Conservation (phyloP, 2,888 invertebrate genomes). For the Stenchaetothrips biformis region DNA sequence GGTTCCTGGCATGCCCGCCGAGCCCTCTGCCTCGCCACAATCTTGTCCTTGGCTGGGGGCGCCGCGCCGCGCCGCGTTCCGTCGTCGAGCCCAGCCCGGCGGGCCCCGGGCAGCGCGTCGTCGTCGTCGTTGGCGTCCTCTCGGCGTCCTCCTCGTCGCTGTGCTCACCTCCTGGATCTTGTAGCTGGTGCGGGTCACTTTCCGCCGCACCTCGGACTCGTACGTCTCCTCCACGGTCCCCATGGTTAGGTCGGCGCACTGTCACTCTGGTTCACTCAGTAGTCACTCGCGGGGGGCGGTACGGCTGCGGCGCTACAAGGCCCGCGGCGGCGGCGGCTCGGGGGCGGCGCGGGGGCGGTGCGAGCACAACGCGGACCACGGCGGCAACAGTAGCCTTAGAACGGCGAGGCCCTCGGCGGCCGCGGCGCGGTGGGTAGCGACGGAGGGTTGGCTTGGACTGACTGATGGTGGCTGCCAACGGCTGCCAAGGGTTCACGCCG, state of each 20-base stretch:
- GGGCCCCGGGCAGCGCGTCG: not conserved
- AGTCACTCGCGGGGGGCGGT: not conserved
- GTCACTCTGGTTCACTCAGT: not conserved
- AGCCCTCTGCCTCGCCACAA: not conserved
- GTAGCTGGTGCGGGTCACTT: slow-evolving; percentile 62
- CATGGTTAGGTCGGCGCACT: slow-evolving; percentile 35
- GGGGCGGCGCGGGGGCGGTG: not conserved
- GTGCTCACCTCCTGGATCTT: slow-evolving; percentile 63
- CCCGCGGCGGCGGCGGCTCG: not conserved
- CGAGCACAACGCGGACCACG: not conserved
- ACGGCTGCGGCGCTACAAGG: not conserved
- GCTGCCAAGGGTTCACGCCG: slow-evolving; percentile 16
- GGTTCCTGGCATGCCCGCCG: not conserved
- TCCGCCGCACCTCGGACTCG: slow-evolving; percentile 63
- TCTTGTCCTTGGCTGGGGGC: not conserved
- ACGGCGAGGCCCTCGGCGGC: not conserved
- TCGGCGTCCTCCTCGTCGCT: not conserved
- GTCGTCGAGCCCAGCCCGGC: not conserved
- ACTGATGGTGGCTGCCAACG: not conserved
- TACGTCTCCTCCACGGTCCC: slow-evolving; percentile 63
- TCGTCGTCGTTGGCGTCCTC: not conserved
- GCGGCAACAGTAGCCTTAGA: not conserved
- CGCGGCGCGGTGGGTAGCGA: not conserved
- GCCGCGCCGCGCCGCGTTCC: not conserved
- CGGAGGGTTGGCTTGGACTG: not conserved